Conservation (phyloP, 2,113 vertebrate genomes). For the Entelurus aequoreus region DNA sequence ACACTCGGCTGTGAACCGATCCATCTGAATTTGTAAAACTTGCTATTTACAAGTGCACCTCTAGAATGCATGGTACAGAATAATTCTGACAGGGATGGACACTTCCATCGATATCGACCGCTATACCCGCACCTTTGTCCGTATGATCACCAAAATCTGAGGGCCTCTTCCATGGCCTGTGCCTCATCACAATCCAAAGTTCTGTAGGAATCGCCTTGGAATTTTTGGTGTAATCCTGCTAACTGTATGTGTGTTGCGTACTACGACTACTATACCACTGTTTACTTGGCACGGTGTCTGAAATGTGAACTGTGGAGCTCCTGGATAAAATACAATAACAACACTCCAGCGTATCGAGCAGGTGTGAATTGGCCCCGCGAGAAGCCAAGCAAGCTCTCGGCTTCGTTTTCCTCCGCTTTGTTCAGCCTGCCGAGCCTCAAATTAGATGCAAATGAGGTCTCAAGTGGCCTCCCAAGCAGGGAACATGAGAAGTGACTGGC, state of each 20-base stretch:
- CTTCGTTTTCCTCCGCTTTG: slow-evolving; percentile 48
- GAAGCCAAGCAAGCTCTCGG: slow-evolving; percentile 50
- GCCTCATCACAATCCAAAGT: too few species aligned
- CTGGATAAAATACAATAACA: slow-evolving; percentile 16
- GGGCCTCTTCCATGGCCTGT: too few species aligned
- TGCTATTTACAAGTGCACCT: too few species aligned
- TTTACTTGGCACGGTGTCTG: slow-evolving; percentile 32
- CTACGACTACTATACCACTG: not conserved
- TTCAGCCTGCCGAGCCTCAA: slow-evolving; percentile 58
- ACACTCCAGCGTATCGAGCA: slow-evolving; percentile 42
- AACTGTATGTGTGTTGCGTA: not conserved
- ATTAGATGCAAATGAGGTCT: slow-evolving; percentile 73
- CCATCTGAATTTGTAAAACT: too few species aligned
- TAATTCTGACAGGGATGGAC: too few species aligned
- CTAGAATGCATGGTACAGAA: too few species aligned
- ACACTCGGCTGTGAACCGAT: too few species aligned
- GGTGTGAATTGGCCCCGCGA: slow-evolving; percentile 62
- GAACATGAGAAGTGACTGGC: slow-evolving; percentile 57
- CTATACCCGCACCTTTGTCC: too few species aligned
- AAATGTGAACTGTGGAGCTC: slow-evolving; percentile 40
- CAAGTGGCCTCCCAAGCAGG: slow-evolving; percentile 64
- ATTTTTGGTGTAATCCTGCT: not conserved
- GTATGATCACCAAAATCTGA: too few species aligned
- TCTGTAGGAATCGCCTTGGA: too few species aligned
- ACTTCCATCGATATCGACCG: too few species aligned